Evolutionary conservation across 1,140 invertebrate species (phyloP).

Genomic region (Brachionus manjavacas): DNA sequence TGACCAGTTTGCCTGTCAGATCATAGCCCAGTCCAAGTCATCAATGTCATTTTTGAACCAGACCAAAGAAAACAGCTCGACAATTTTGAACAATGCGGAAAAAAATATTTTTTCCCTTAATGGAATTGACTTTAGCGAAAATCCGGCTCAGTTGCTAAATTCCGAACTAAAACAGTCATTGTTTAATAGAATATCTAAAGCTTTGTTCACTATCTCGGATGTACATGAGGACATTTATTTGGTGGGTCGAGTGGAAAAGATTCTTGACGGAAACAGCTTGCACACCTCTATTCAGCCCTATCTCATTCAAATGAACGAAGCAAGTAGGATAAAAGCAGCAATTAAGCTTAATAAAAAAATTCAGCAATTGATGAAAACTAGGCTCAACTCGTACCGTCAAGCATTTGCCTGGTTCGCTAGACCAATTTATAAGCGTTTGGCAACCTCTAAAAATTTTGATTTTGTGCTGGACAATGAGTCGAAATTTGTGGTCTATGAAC

Average conservation of each 20-base stretch:
- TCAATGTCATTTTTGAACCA: not conserved
- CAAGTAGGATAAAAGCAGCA: constrained; percentile 16
- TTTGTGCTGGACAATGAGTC: constrained; percentile 7
- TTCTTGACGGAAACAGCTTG: constrained; percentile 7
- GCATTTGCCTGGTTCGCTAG: constrained; percentile 30
- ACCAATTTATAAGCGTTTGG: constrained; percentile 10
- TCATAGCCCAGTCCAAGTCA: not conserved
- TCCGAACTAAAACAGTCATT: not conserved
- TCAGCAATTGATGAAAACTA: constrained; percentile 33
- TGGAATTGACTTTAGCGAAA: constrained; percentile 9
- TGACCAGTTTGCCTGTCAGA: not conserved
- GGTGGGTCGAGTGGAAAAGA: constrained; percentile 9
- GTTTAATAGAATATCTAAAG: constrained; percentile 22
- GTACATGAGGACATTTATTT: constrained; percentile 19
- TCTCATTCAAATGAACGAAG: constrained; percentile 41
- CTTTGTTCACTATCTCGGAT: constrained; percentile 8
- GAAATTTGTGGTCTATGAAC: constrained; percentile 37
- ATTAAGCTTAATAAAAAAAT: constrained; percentile 41
- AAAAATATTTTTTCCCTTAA: constrained; percentile 19
- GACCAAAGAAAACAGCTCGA: not conserved
- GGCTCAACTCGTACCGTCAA: constrained; percentile 2
- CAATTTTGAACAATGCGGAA: not conserved
- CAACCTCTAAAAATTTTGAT: not conserved
- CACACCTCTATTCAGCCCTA: constrained; percentile 22
- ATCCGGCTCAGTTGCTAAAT: not conserved